A percentile compares a stretch with the other conserved stretches of the same genome.
Conservation (phyloP, 2,888 invertebrate species). For the Vandiemenella viatica region DNA sequence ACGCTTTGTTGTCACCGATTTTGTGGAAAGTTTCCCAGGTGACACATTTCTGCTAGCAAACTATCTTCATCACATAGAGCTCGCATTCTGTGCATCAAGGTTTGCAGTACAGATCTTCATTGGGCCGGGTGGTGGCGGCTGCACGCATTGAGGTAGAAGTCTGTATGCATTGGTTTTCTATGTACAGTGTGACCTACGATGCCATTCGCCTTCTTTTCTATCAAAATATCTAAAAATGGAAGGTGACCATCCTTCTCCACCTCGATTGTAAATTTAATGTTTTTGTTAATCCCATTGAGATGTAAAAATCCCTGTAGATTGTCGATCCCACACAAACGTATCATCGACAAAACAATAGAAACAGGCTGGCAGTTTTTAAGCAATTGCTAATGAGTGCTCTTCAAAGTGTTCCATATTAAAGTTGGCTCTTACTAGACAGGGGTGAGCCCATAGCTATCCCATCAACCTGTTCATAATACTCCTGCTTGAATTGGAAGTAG, state of each 20-base stretch:
- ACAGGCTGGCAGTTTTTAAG: background rate
- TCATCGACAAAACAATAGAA: background rate
- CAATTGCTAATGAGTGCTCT: background rate
- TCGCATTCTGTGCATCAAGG: too few species aligned
- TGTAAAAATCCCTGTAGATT: background rate
- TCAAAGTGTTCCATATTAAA: background rate
- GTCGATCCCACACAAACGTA: background rate
- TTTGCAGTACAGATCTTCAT: too few species aligned
- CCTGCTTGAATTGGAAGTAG: background rate
- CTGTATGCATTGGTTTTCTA: too few species aligned
- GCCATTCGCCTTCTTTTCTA: background rate
- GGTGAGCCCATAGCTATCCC: background rate
- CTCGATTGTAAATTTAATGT: background rate
- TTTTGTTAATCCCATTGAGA: background rate
- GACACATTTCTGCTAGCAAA: too few species aligned
- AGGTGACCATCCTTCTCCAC: background rate
- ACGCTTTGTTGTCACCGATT: too few species aligned
- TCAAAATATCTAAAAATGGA: background rate
- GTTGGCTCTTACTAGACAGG: too few species aligned
- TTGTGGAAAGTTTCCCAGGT: too few species aligned
- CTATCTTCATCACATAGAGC: too few species aligned
- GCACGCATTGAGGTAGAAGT: too few species aligned
- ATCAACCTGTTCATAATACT: background rate
- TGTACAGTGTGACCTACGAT: background rate
- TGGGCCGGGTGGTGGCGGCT: too few species aligned